phyloP scores from a whole-genome alignment of 2,113 vertebrate species.

The Chionodraco myersi region DNA sequence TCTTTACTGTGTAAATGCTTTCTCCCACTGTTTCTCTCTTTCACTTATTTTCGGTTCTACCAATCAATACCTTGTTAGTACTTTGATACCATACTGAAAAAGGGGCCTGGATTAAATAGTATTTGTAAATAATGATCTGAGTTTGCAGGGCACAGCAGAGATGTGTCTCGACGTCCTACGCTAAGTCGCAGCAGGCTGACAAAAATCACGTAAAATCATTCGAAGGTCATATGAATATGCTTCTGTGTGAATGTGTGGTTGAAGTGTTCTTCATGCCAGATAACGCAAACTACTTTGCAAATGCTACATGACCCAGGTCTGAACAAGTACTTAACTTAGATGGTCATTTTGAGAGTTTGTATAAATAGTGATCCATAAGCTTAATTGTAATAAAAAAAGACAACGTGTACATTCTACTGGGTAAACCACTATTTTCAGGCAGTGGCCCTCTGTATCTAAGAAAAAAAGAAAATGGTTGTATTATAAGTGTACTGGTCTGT shows the following conservation, averaged over 20 bases:
- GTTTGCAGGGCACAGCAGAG: constrained; percentile 24
- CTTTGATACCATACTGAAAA: constrained; percentile 68
- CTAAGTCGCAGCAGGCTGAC: constrained; percentile 31
- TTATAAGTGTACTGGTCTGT: constrained; percentile 86
- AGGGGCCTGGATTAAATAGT: constrained; percentile 42
- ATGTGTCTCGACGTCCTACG: constrained; percentile 6
- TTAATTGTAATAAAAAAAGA: constrained; percentile 74
- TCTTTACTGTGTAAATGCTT: constrained; percentile 70
- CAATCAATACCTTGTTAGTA: constrained; percentile 77
- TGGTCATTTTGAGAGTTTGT: constrained; percentile 71
- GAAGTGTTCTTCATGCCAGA: constrained; percentile 24
- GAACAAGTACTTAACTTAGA: constrained; percentile 50
- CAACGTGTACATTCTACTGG: constrained; percentile 70
- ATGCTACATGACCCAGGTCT: constrained; percentile 46
- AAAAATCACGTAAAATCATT: constrained; percentile 38
- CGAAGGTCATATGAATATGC: constrained; percentile 56
- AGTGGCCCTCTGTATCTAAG: constrained; percentile 81
- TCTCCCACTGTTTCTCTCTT: constrained; percentile 49
- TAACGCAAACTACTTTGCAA: constrained; percentile 53
- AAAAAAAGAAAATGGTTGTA: constrained; percentile 80
- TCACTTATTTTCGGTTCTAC: constrained; percentile 47
- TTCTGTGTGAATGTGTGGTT: neutral
- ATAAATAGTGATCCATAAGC: constrained; percentile 77
- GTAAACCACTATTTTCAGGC: constrained; percentile 80
- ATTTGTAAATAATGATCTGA: constrained; percentile 56